Percentiles rank a stretch among this genome's conserved stretches.
These are phyloP conservation scores for Chelonoidis abingdonii DNA, from an alignment of 2,113 vertebrate genomes.

Conservation along the genomic window DNA sequence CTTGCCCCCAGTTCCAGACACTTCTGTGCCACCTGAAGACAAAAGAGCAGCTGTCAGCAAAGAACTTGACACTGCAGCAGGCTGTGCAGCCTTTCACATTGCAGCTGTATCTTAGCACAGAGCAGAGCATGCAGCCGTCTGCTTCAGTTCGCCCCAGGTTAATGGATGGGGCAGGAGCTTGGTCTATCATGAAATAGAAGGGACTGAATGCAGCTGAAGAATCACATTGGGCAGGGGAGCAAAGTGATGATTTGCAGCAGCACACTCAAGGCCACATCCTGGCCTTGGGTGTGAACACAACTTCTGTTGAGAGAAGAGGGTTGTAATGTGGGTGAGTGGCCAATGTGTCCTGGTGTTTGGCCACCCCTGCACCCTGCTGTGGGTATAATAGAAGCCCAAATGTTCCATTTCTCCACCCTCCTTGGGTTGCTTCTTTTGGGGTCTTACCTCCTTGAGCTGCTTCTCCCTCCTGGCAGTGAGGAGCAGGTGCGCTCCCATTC, in stretches of 20 bases:
- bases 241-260: not conserved
- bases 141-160: not conserved
- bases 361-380: not conserved
- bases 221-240: not conserved
- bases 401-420: not conserved
- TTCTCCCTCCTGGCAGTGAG: conserved; percentile 8
- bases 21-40: conserved; percentile 31
- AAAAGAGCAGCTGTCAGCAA: not conserved
- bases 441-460: conserved; percentile 10
- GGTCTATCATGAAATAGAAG: not conserved
- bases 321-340: not conserved
- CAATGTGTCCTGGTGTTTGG: not conserved
- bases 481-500: conserved; percentile 51
- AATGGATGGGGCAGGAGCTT: not conserved
- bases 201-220: not conserved
- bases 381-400: not conserved
- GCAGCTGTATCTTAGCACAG: not conserved
- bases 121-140: not conserved
- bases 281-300: not conserved
- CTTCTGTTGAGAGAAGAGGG: not conserved
- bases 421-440: not conserved
- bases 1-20: not conserved
- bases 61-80: not conserved
- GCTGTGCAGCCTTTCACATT: not conserved
- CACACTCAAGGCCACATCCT: not conserved